Conservation (phyloP, 2,888 invertebrate genomes). For the Uloborus plumipes region DNA sequence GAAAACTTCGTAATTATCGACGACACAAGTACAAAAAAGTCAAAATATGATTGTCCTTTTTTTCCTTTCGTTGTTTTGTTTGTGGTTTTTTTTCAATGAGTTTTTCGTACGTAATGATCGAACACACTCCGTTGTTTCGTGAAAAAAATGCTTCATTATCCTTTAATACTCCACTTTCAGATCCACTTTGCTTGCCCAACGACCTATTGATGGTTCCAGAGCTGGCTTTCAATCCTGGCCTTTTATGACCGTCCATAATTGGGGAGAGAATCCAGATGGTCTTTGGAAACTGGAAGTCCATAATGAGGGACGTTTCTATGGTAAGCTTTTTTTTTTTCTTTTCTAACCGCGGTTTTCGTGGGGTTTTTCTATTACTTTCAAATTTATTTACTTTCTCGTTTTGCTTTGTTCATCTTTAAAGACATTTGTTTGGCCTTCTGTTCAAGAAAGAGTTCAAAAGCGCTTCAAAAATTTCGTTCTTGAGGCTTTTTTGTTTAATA, state of each 20-base stretch:
- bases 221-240: constrained; percentile 98
- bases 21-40: too few relatives aligned
- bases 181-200: constrained; percentile 90
- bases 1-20: too few relatives aligned
- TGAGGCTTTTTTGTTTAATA: too few relatives aligned
- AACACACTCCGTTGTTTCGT: too few relatives aligned
- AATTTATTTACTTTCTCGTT: neutral
- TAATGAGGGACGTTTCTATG: constrained; percentile 90
- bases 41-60: neutral
- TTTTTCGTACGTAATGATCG: too few relatives aligned
- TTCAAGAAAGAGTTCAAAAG: too few relatives aligned
- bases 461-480: too few relatives aligned
- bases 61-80: neutral
- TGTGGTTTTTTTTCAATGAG: too few relatives aligned
- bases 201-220: constrained; percentile 89
- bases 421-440: too few relatives aligned
- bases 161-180: constrained; percentile 70
- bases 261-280: constrained; percentile 96
- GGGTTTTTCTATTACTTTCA: neutral
- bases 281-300: constrained; percentile 96
- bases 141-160: constrained; percentile 1
- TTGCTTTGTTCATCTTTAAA: neutral
- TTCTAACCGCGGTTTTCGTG: neutral
- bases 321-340: constrained; percentile 75
- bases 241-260: constrained; percentile 98